Conservation (phyloP, 2,888 invertebrate genomes). For the Cacoxenus indagator region DNA sequence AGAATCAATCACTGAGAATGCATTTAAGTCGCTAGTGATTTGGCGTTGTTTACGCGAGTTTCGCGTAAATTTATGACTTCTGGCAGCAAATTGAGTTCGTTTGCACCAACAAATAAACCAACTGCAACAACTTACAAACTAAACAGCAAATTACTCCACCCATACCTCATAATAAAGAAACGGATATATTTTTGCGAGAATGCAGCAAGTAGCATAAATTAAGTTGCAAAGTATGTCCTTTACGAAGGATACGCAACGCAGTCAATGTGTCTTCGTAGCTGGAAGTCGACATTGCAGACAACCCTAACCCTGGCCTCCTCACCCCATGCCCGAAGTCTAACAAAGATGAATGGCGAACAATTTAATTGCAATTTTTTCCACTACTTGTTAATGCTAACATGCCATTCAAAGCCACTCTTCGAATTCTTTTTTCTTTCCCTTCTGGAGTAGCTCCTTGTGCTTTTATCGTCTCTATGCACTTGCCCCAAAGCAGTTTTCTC, state of each 20-base stretch:
- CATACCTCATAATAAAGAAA: slow-evolving; percentile 10
- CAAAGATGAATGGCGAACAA: slow-evolving; percentile 37
- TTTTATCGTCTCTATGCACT: neutral
- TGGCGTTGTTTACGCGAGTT: slow-evolving; percentile 12
- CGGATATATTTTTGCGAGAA: slow-evolving; percentile 38
- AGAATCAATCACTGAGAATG: slow-evolving; percentile 13
- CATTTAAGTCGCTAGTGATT: slow-evolving; percentile 15
- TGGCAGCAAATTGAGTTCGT: slow-evolving; percentile 18
- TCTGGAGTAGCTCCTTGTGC: neutral
- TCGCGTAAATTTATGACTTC: slow-evolving; percentile 18
- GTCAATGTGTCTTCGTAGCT: slow-evolving; percentile 33
- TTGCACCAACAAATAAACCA: neutral
- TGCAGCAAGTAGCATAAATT: neutral
- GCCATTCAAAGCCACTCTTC: neutral
- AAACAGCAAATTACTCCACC: neutral
- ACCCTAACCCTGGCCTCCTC: slow-evolving; percentile 24
- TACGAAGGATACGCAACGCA: slow-evolving; percentile 31
- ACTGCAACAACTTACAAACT: neutral
- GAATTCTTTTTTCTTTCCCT: neutral
- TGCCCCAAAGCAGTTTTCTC: neutral
- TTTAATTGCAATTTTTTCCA: slow-evolving; percentile 55
- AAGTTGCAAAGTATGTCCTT: slow-evolving; percentile 46
- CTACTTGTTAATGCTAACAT: slow-evolving; percentile 47
- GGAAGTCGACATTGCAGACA: slow-evolving; percentile 38
- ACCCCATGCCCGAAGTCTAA: neutral